Percentiles rank a stretch among this genome's conserved stretches.
phyloP scores from a whole-genome alignment of 2,113 vertebrate genomes.

The Neomonachus schauinslandi region DNA sequence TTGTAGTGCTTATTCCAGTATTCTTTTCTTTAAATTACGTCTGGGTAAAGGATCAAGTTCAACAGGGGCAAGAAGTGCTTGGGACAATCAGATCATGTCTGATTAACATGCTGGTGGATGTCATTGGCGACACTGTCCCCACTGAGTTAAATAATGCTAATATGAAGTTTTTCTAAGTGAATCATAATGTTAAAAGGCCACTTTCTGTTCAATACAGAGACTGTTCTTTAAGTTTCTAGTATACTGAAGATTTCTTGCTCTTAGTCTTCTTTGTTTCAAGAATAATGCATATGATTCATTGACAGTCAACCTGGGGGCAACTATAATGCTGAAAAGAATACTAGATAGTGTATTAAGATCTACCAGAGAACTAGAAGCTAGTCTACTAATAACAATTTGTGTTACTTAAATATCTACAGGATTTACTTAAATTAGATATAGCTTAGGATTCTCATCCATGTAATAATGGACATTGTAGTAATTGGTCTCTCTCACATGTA shows the following conservation, averaged over 20 bases:
- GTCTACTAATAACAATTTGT: neutral
- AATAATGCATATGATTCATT: neutral
- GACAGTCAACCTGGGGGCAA: neutral
- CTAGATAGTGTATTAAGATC: neutral
- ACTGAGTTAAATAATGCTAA: conserved; percentile 46
- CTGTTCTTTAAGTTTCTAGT: neutral
- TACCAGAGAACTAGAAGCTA: neutral
- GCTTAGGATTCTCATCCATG: neutral
- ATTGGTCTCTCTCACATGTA: neutral
- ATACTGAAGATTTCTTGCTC: neutral
- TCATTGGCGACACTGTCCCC: neutral
- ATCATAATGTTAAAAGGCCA: conserved; percentile 58
- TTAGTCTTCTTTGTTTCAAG: neutral
- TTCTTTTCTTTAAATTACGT: neutral
- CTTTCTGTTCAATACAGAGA: conserved; percentile 26
- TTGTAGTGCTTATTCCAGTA: conserved; percentile 10
- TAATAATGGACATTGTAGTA: neutral
- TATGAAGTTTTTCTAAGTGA: conserved; percentile 46
- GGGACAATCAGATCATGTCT: conserved; percentile 29
- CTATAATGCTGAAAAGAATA: neutral
- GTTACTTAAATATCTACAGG: neutral
- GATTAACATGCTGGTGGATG: neutral
- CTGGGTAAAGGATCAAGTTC: neutral
- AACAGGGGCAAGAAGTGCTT: neutral
- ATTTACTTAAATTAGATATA: neutral